Percentiles rank a stretch among this genome's conserved stretches.
phyloP scores from a whole-genome alignment of 2,113 vertebrate species.

The Oxyruncus cristatus region DNA sequence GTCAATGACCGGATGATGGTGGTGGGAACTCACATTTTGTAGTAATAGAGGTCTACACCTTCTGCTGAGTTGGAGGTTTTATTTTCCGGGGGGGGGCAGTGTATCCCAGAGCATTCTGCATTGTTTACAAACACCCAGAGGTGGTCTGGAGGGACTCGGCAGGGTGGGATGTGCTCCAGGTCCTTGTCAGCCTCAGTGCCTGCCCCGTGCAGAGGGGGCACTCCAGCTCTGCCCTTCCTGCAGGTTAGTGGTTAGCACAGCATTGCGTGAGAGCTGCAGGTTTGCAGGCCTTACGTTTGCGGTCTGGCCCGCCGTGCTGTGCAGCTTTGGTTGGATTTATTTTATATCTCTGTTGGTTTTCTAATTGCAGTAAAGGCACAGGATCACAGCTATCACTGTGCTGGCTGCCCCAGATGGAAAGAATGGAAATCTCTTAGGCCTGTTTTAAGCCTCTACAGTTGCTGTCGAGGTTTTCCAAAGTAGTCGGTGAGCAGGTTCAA shows the following conservation, averaged over 20 bases:
- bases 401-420: neutral
- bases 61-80: conserved; percentile 64
- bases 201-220: neutral
- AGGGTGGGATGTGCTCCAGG: neutral
- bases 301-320: neutral
- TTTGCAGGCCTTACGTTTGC: neutral
- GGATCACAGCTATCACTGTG: neutral
- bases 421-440: neutral
- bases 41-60: conserved; percentile 39
- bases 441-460: neutral
- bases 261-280: neutral
- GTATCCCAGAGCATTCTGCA: neutral
- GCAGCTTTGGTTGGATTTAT: neutral
- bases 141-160: neutral
- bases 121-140: neutral
- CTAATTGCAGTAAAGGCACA: neutral
- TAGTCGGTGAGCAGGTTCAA: neutral
- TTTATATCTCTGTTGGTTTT: neutral
- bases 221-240: neutral
- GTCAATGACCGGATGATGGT: conserved; percentile 35
- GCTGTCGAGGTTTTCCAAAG: neutral
- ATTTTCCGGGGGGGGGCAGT: neutral
- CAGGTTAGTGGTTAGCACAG: neutral
- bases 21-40: conserved; percentile 49
- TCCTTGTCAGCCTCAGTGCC: neutral